Percentiles rank a stretch among this genome's conserved stretches.
Evolutionary conservation across 2,113 vertebrate species (phyloP).

Genomic region (Centrocercus urophasianus): DNA sequence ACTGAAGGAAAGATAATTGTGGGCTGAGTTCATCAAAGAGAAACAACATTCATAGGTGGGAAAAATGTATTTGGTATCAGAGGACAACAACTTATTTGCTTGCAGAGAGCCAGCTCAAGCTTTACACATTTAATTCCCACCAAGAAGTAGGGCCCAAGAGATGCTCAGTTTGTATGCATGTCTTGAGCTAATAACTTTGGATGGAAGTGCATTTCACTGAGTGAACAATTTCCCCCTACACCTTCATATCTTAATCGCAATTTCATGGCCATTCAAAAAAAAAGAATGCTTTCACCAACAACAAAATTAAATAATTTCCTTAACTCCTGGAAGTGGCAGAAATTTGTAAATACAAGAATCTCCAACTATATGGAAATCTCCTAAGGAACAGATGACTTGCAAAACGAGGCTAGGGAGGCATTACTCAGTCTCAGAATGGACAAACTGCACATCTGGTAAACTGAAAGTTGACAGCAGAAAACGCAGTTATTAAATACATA

Average conservation of each 20-base stretch:
- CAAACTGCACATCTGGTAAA: constrained; percentile 15
- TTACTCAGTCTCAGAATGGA: not conserved
- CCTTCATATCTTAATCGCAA: not conserved
- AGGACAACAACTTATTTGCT: not conserved
- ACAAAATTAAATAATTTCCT: not conserved
- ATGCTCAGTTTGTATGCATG: not conserved
- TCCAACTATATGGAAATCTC: not conserved
- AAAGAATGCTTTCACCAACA: not conserved
- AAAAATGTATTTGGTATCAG: constrained; percentile 3
- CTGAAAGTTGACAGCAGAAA: not conserved
- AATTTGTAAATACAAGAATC: not conserved
- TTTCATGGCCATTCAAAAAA: not conserved
- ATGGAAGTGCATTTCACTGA: not conserved
- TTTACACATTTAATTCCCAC: constrained; percentile 28
- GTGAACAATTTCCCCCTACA: not conserved
- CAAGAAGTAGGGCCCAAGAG: not conserved
- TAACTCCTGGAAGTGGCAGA: not conserved
- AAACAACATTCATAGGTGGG: constrained; percentile 51
- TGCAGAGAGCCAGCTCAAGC: constrained; percentile 14
- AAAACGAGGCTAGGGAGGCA: not conserved
- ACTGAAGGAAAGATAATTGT: constrained; percentile 41
- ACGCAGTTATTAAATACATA: not conserved
- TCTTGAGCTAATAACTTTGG: not conserved
- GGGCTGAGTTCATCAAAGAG: constrained; percentile 26
- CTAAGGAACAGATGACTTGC: not conserved